A percentile compares a stretch with the other conserved stretches of the same genome.
Conservation (phyloP, 2,113 vertebrate species). For the Cricetomys ansorgei region DNA sequence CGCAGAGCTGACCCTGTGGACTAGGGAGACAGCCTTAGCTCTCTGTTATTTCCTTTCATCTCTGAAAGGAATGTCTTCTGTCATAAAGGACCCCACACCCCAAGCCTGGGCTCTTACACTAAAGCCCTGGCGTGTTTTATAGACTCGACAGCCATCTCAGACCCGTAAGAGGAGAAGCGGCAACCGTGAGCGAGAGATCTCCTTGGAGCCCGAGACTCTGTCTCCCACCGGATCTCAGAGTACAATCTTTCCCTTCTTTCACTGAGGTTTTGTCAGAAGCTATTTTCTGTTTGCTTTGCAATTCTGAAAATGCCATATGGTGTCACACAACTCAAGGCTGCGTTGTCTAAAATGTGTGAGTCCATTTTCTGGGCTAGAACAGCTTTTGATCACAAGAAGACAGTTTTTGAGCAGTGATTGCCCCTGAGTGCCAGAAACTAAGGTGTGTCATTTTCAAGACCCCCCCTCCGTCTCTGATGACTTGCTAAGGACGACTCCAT, state of each 20-base stretch:
- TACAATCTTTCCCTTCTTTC: neutral
- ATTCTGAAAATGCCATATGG: neutral
- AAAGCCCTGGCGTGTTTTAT: constrained; percentile 3
- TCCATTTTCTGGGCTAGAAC: neutral
- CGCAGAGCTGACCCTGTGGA: neutral
- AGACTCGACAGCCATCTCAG: neutral
- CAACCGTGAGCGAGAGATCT: neutral
- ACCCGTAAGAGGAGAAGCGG: neutral
- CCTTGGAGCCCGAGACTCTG: neutral
- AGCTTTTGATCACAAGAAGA: neutral
- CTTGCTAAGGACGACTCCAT: neutral
- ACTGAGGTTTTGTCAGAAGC: neutral
- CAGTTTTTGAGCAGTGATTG: neutral
- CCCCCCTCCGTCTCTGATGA: neutral
- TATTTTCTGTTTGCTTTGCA: neutral
- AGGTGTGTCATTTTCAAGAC: neutral
- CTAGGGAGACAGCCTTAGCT: neutral
- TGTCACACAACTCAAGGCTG: neutral
- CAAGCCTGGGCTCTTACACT: neutral
- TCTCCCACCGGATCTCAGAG: neutral
- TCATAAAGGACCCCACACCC: neutral
- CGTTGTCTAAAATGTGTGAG: neutral
- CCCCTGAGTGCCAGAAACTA: neutral
- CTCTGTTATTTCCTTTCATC: constrained; percentile 25
- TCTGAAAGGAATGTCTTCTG: neutral